Evolutionary conservation across 2,113 vertebrate species (phyloP).

Genomic region (Barnardius zonarius): DNA sequence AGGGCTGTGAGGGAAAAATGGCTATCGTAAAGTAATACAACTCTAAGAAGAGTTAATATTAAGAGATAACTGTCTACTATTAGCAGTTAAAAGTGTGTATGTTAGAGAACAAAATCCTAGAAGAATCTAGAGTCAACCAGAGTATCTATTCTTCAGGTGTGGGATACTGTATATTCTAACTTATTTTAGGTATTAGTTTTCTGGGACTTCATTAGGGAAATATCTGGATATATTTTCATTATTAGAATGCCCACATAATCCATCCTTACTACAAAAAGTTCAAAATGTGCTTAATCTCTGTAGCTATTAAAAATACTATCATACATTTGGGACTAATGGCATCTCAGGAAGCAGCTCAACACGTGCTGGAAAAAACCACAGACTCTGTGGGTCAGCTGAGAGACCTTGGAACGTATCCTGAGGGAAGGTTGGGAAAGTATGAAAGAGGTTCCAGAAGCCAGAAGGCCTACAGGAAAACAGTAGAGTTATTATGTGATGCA

Average conservation of each 20-base stretch:
- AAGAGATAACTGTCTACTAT: neutral
- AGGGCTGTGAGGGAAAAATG: neutral
- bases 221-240: neutral
- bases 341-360: neutral
- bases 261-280: neutral
- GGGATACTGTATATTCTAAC: neutral
- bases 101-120: neutral
- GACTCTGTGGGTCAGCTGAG: neutral
- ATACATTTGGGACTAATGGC: neutral
- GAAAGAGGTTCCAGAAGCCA: neutral
- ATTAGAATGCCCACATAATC: neutral
- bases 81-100: neutral
- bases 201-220: neutral
- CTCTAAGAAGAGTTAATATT: neutral
- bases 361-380: neutral
- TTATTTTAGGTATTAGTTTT: neutral
- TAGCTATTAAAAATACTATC: neutral
- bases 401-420: neutral
- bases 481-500: neutral
- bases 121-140: neutral
- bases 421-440: neutral
- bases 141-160: neutral
- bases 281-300: neutral
- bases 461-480: neutral
- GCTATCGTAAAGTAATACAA: neutral